Base-by-base conservation (phyloP, 2,113 vertebrate species). In the Mesitornis unicolor region DNA sequence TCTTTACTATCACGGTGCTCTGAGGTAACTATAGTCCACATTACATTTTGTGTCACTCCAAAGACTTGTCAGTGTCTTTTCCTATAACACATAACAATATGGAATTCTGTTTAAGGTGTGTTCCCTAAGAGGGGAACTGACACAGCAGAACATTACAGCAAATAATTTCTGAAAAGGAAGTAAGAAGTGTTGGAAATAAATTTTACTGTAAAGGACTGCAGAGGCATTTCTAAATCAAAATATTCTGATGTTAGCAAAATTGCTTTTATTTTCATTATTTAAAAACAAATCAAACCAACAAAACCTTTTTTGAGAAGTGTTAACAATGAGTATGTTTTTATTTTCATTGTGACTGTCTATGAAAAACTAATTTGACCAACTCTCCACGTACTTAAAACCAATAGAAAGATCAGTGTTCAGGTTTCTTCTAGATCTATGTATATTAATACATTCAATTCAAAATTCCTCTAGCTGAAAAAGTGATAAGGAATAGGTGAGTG, bases 401-500 rank as follows among this genome's bases (percentile, higher is more conserved):
- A 74, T 4, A 48, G 38, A 77, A 89, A 53, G 60, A 89, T 57
- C 57, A 65, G 16, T 47, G 10, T 82, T 91, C 5, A 2, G 3
- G 16, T 56, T 85, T 31, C 33, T 93, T 84, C 36, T 70, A 71
- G 36, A 73, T 84, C 48, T 24, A 21, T 50, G 40, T 24, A 56
- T 82, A 65, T 17, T 60, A 89, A 84, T 60, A 94, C 16, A 65
- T 51, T 68, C 7, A 61, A 38, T 91, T 76, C 57, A 73, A 50
- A 87, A 65, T 87, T 87, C 21, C 22, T 45, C 53, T 87, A 48
- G 16, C 38, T 80, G 79, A 77, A 92, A 59, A 50, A 9, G 6
- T 78, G 54, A 74, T 93, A 91, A 93, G 35, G 81, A 91, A 65
- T 36, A 87, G 40, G 56, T 79, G 35, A 93, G 28, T 76, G 43